phyloP scores from a whole-genome alignment of 2,888 invertebrate species.

The Sphaerophoria taeniata region DNA sequence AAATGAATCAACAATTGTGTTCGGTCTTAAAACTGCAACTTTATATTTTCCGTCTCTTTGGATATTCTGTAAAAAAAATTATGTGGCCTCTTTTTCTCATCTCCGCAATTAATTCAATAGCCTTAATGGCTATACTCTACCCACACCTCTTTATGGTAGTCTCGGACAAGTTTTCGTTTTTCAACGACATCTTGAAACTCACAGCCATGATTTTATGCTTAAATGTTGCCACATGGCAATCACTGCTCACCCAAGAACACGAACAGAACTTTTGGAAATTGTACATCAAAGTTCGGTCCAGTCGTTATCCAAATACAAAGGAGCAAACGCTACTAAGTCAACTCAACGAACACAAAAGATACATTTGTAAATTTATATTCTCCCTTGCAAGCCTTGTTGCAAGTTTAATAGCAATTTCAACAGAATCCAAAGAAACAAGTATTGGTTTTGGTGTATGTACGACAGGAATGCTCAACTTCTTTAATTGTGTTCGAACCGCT shows the following conservation, averaged over 20 bases:
- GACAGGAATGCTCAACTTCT: not conserved
- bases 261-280: constrained; percentile 45
- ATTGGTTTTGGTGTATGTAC: not conserved
- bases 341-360: constrained; percentile 28
- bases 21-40: no score
- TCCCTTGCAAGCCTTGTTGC: not conserved
- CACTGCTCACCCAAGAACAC: constrained; percentile 15
- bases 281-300: constrained; percentile 40
- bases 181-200: constrained; percentile 78
- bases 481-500: constrained; percentile 9
- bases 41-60: no score
- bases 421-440: not conserved
- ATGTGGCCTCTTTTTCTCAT: no score
- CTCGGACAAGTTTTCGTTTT: constrained; percentile 28
- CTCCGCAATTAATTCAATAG: no score
- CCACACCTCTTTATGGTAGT: no score
- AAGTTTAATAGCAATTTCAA: not conserved
- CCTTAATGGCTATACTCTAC: no score
- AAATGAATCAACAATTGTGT: no score
- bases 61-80: no score
- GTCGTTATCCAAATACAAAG: not conserved
- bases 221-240: constrained; percentile 62
- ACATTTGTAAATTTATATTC: constrained; percentile 7
- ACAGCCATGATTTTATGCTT: constrained; percentile 75
- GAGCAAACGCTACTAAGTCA: constrained; percentile 17